Base-by-base conservation (phyloP, 2,797 vertebrate genomes). In the Cottoperca gobio region DNA sequence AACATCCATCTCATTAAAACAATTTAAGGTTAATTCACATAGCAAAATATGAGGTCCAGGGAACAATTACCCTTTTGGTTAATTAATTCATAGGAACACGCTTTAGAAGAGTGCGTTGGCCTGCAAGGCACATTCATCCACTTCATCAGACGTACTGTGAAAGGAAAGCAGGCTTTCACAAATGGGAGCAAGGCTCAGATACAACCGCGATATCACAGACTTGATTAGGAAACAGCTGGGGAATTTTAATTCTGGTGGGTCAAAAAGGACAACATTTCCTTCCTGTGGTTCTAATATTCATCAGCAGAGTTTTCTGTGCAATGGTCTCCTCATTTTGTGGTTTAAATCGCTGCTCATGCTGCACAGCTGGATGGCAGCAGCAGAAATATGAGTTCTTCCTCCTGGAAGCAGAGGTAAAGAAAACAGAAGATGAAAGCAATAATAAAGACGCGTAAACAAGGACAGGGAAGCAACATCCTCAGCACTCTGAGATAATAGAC, bases 51-150 rank as follows among this genome's bases (percentile, higher is more conserved):
- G 52, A 62, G 78, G 71, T 83, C 61, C 13, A 23, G 58, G 73
- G 87, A 82, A 82, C 74, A 54, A 86, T 88, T 82, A 81, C 31
- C 53, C 72, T 78, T n/a, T 68, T 71, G 43, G 69, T 55, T 84
- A 82, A 88, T 86, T 65, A 73, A 81, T 82, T 84, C 50, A 63
- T 17, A 14, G 37, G 48, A 69, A 39, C 37, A 21, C 3, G n/a
- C 26, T 59, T 70, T 10, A 37, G 52, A 24, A 13, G 28, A 65
- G 35, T 26, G 57, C n/a, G 16, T 21, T 2, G 31, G 52, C 73
- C 66, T 77, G 55, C 31, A 0, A 43, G 76, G 48, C 46, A 8
- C 45, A 1, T 45, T 64, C 33, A 31, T 68, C 57, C 21, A 16
- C 62, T 63, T 45, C 59, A n/a, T 33, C 73, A 40, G 23, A 66